phyloP scores from a whole-genome alignment of 2,797 vertebrate species.

The Manis crassicaudata region DNA sequence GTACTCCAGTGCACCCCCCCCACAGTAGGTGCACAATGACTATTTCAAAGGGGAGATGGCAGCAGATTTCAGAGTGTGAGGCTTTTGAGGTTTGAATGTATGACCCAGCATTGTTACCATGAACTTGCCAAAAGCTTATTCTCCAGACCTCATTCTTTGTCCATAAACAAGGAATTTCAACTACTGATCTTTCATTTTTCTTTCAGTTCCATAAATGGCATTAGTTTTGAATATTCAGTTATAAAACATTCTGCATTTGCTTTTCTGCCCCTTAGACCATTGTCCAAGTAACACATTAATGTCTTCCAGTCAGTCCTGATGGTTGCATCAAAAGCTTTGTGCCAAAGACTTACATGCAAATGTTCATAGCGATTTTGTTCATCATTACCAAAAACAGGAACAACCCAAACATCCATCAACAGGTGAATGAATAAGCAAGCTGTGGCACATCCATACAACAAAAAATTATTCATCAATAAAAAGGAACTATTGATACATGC shows the following conservation, averaged over 20 bases:
- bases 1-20: neutral
- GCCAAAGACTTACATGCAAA: neutral
- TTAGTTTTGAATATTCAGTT: no score
- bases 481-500: no score
- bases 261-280: neutral
- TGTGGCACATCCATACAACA: accelerated
- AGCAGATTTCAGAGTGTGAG: accelerated
- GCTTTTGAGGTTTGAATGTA: neutral
- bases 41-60: neutral
- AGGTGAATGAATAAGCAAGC: neutral
- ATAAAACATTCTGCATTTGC: neutral
- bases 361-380: neutral
- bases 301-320: neutral
- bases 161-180: neutral
- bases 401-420: no score
- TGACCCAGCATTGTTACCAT: no score
- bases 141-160: neutral
- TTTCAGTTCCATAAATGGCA: neutral
- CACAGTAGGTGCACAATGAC: neutral
- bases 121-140: neutral
- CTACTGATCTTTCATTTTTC: neutral
- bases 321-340: neutral
- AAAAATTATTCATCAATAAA: no score
- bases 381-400: neutral
- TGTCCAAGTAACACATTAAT: neutral